Evolutionary conservation across 1,140 invertebrate species (phyloP), one percentile per base, ranked within the genome.

Genomic region (Pomacea maculata): DNA sequence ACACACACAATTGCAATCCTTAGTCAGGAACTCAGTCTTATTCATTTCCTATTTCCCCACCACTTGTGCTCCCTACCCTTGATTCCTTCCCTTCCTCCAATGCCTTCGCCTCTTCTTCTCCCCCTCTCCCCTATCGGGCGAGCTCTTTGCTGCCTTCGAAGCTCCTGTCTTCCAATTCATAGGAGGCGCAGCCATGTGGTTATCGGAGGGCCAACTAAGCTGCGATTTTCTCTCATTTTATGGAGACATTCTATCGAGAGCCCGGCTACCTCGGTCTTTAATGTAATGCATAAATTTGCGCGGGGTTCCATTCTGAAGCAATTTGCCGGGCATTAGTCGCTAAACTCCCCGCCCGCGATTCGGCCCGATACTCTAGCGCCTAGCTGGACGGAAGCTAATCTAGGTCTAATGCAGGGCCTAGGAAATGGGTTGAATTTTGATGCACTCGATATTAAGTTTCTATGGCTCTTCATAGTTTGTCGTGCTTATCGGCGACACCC

Each of bases 361-460:
- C 79, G 76, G 76, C 78, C 72, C 75, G 68, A 73, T 79, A 68
- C 79, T n/a, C 70, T 75, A 52, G 57, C 70, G 63, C n/a, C 17
- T n/a, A 65, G 55, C 76, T 75, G 72, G 73, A 55, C 64, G 75
- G 73, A 79, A 78, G 63, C 76, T 80, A 75, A 84, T 82, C 77
- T 79, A 64, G 25, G 29, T 67, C 65, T 74, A 67, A 79, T 80
- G 83, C 80, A 64, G 68, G 72, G 79, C 71, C n/a, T 64, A 64
- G 82, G 79, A 81, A 84, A 81, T 82, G 79, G 75, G 83, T 83
- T 80, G 83, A 82, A 84, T 84, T 83, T 84, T 84, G 81, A 84
- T 84, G 81, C 83, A 84, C 83, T 84, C 77, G 83, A 82, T 84
- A 84, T 84, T 83, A 83, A 84, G 79, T 84, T 82, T 80, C 70